Base-by-base conservation (phyloP, 2,797 vertebrate species). In the Gallinago stenura region DNA sequence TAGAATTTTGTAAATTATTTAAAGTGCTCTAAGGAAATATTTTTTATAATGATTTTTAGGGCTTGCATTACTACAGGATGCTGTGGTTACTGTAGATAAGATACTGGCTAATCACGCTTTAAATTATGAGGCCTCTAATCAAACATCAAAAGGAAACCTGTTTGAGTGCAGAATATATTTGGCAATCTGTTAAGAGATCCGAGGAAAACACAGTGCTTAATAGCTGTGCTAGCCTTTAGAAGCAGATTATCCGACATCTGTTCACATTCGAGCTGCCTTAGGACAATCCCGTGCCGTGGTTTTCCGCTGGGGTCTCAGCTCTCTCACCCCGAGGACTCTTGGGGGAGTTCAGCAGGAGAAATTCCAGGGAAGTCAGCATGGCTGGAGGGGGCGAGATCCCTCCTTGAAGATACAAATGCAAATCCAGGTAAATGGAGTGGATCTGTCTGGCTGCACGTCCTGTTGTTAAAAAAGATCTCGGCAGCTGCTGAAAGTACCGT, bases 1-100 rank as follows among this genome's bases (percentile, higher is more conserved):
- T 97, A 97, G 95, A 73, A 50, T 97, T 97, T 97, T 98, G 97
- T 97, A 98, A 97, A 96, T 97, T 97, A 97, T 97, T 98, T 97
- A 89, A 97, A 98, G 92, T 57, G 65, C 82, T 97, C 94, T 97
- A 92, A 96, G 89, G 94, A 97, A 96, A 83, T 97, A 97, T 97
- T 98, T 98, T 97, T 96, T 95, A 91, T 93, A 93, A 95, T 62
- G 51, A 18, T 96, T 97, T 97, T 80, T 96, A 91, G 96, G 83
- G 84, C 61, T 46, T 50, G 22, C 80, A 46, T 96, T 86, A 35
- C 87, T 64, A 60, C 57, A 53, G 79, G 46, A 66, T 48, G 57
- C 92, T 71, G 50, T 93, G 87, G 87, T 77, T 76, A 25, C 86
- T 87, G 70, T 51, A 89, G 78, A 91, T 90, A 90, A 93, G 39